These are phyloP conservation scores for Baronia brevicornis DNA, from an alignment of 2,888 invertebrate genomes.

Conservation along the genomic window DNA sequence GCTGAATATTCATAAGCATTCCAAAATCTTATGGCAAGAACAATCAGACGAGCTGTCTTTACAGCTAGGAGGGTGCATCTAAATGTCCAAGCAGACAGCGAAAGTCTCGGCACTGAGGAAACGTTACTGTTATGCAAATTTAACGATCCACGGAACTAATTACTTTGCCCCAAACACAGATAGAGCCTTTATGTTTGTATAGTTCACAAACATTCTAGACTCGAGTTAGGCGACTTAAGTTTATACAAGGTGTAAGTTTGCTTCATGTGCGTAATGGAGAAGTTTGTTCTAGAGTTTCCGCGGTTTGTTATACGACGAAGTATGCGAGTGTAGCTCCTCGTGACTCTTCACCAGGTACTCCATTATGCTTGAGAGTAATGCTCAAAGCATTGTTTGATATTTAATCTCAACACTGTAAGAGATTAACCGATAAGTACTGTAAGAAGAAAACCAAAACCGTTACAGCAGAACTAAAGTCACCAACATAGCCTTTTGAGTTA, in stretches of 20 bases:
- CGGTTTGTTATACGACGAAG: constrained; percentile 50
- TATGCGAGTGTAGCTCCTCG: no score
- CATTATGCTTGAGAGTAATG: no score
- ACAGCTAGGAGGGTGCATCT: constrained; percentile 50
- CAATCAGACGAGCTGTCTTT: no score
- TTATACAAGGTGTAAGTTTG: constrained; percentile 53
- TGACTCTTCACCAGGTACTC: no score
- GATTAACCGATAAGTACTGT: no score
- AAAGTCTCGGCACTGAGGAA: constrained; percentile 29
- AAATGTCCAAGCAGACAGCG: constrained; percentile 30
- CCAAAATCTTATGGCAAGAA: no score
- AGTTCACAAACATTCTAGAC: constrained; percentile 51
- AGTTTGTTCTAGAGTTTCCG: constrained; percentile 46
- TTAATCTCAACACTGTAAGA: no score
- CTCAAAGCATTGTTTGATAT: no score
- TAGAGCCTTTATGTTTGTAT: constrained; percentile 51
- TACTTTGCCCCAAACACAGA: constrained; percentile 45
- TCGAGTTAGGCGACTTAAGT: constrained; percentile 35
- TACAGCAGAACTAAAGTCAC: no score
- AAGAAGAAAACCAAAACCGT: no score
- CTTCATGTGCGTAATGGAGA: constrained; percentile 43
- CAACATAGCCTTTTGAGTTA: no score
- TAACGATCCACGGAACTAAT: no score
- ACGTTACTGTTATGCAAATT: constrained; percentile 55
- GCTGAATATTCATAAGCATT: constrained; percentile 50